Evolutionary conservation across 2,888 invertebrate genomes (phyloP), one percentile per base, ranked within the genome.

Genomic region (Trissolcus japonicus): DNA sequence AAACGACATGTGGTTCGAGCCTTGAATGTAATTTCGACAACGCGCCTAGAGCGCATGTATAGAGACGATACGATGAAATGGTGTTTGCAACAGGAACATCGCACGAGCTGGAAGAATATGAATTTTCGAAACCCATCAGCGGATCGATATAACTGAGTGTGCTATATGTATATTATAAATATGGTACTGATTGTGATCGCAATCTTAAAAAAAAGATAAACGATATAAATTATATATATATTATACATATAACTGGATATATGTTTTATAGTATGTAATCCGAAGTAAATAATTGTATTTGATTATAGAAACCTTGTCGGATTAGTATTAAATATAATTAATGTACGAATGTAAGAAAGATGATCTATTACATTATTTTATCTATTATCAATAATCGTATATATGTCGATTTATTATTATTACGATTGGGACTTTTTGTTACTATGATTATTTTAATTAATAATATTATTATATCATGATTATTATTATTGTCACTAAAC

Each of bases 341-440:
- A 81, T 85, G 83, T 83, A 85, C 83, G 84, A 81, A 84, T 83
- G 83, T 85, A 85, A 85, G 84, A 85, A 83, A 87, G 83, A 85
- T 83, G 82, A 86, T 84, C 83, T 85, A 88, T 88, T 88, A 87
- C 85, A 87, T 85, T 86, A 86, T 86, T 88, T 87, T 87, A 87
- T 85, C 85, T 84, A 86, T 86, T 86, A 86, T 86, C 85, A 85
- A 79, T 82, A 81, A 83, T 83, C 80, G 75, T 85, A 80, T 84
- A 86, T 84, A 35, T 35, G 11, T 35, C 35, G 35, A 35, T 35
- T 35, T 82, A 86, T 84, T 17, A 48, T 48, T 85, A 82, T 83
- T 82, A 86, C 84, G 84, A 82, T 62, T 75, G 57, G 43, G 54
- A 63, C n/a, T 80, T 81, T 80, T 80, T 80, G 78, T 82, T 79